Base-by-base conservation (phyloP, 2,113 vertebrate genomes). In the Parus major region DNA sequence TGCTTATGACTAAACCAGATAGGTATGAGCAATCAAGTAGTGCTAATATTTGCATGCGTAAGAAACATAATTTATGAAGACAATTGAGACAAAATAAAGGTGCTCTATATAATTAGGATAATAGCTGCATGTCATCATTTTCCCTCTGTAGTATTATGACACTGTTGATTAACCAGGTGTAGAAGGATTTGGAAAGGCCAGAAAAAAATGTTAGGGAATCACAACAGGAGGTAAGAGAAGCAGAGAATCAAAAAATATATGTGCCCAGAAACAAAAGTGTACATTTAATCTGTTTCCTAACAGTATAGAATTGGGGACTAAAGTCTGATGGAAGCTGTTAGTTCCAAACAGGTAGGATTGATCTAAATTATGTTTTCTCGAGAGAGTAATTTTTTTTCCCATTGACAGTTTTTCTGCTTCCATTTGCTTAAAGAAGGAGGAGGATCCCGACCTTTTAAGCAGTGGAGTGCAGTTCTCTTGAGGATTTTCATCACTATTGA, bases 351-450 rank as follows among this genome's bases (percentile, higher is more conserved):
- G 71, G 71, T 70, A 78, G 47, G 63, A 77, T 86, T 95, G 92
- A 91, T 93, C 42, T 92, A 80, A 93, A 94, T 95, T 95, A 86
- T 5, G 9, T 64, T 33, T 95, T 88, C 68, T 56, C 68, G 52
- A 88, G 64, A 77, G 64, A 55, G 68, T n/a, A 90, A 52, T 90
- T 88, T 95, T 81, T 92, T 55, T 77, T 65, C 7, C 36, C 6
- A 1, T 36, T 13, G 12, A 76, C 68, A 82, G 63, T 69, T 90
- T 78, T 90, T 91, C 79, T 91, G 64, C 81, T 91, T 93, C 75
- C 52, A 83, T 92, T 93, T 95, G 64, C 87, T 90, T 95, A 90
- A 95, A 89, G 70, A 39, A 76, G 78, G 73, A 93, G 61, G 61
- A 95, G 49, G 17, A 72, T 92, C 64, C 73, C 85, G 91, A 82